These are phyloP conservation scores for Axis porcinus DNA, from an alignment of 2,113 vertebrate species.

Conservation along the genomic window DNA sequence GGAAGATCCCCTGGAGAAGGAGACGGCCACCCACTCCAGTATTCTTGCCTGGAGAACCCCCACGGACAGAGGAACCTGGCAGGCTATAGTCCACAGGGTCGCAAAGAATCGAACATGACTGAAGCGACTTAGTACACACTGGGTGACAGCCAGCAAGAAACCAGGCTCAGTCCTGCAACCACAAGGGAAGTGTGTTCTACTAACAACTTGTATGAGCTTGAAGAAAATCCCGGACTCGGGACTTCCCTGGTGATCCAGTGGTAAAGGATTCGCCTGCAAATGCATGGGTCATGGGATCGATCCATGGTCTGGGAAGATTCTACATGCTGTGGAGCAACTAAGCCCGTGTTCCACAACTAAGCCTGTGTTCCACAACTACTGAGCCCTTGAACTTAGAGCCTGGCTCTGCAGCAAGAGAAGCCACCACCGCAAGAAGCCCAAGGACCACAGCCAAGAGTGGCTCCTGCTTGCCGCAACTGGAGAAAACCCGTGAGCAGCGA, in stretches of 20 bases:
- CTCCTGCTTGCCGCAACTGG: neutral
- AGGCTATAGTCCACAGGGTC: accelerated
- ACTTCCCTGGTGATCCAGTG: neutral
- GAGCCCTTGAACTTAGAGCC: neutral
- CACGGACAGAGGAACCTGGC: neutral
- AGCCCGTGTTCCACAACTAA: neutral
- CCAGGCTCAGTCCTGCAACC: neutral
- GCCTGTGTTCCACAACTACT: neutral
- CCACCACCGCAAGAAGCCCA: neutral
- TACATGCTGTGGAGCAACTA: neutral
- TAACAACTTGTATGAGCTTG: neutral
- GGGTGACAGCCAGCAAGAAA: neutral
- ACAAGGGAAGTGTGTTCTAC: neutral
- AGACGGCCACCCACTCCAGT: neutral
- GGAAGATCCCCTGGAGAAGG: neutral
- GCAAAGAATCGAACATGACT: accelerated
- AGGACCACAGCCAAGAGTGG: neutral
- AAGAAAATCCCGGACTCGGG: neutral
- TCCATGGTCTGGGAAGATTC: neutral
- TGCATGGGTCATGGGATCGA: neutral
- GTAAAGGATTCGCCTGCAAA: neutral
- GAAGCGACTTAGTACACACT: neutral
- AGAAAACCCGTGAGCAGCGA: neutral
- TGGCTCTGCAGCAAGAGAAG: neutral
- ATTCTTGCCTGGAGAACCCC: neutral